Evolutionary conservation across 1,140 invertebrate species (phyloP).

Genomic region (Heliothis virescens): DNA sequence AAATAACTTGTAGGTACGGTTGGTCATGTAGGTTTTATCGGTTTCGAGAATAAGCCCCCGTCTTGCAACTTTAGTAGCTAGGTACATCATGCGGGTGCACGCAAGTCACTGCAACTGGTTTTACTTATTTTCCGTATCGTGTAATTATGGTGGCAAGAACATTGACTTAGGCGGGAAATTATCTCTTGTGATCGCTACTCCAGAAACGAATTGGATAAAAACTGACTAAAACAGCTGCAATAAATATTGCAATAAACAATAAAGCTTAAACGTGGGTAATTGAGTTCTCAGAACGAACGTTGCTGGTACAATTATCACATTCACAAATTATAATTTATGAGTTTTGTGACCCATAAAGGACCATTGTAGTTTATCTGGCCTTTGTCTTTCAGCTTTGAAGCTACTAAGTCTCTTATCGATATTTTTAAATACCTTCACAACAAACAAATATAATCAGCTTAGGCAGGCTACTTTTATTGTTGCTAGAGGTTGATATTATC

Average conservation of each 20-base stretch:
- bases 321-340: constrained; percentile 37
- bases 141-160: constrained; percentile 66
- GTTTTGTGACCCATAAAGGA: constrained; percentile 21
- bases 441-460: background rate
- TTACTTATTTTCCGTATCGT: constrained; percentile 66
- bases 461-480: too few relatives aligned
- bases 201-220: constrained; percentile 24
- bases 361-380: background rate
- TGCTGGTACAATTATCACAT: constrained; percentile 10
- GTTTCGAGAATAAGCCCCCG: constrained; percentile 44
- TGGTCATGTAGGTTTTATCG: constrained; percentile 48
- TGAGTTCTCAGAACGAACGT: constrained; percentile 21
- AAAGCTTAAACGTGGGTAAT: constrained; percentile 14
- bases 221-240: background rate
- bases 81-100: constrained; percentile 53
- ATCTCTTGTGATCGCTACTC: constrained; percentile 52
- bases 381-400: background rate
- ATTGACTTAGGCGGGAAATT: constrained; percentile 64
- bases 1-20: constrained; percentile 37
- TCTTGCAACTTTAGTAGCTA: constrained; percentile 51
- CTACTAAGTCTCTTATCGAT: background rate
- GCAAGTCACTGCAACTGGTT: constrained; percentile 65
- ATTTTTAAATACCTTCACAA: too few relatives aligned
- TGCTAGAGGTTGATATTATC: too few relatives aligned
- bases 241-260: constrained; percentile 20